Evolutionary conservation across 2,888 invertebrate species (phyloP), one percentile per base, ranked within the genome.

Genomic region (Anthoptus insignis): DNA sequence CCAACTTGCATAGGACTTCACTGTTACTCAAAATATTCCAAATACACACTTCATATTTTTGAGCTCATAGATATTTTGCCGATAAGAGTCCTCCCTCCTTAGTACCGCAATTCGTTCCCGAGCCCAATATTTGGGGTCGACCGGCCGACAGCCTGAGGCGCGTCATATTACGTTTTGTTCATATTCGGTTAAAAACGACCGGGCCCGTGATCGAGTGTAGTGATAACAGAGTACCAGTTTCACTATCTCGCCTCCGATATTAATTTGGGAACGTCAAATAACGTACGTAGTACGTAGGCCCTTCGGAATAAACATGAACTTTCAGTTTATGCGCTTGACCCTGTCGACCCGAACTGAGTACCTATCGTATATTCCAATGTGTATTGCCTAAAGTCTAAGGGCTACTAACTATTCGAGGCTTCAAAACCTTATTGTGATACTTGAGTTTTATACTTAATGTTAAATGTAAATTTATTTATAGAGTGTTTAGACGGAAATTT

Each of bases 151-250:
- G n/a, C n/a, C n/a, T 67, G 81, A 27, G 84, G 81, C 77, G 84
- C 83, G 80, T 77, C 78, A 81, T 82, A 81, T 81, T 79, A 81
- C 80, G 81, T 83, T 84, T 84, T 83, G 81, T 84, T 84, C 80
- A 81, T 83, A 83, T 81, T 79, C 79, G 79, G 81, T 83, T 86
- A 84, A 87, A 87, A 88, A 84, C 82, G 80, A 80, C 80, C 79
- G 80, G 24, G 27, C 82, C 83, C 81, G 83, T 83, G 86, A 85
- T 83, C 75, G 74, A 73, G 75, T 72, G 74, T 64, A 29, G 53
- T 68, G 82, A 88, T 86, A 88, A 82, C 81, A 73, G 78, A 84
- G 86, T 86, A 83, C 81, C 78, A 78, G 78, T 79, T 79, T 74
- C 78, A 83, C 84, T 86, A 85, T 87, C 81, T 79, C 69, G 70